Percentiles rank a stretch among this genome's conserved stretches.
These are phyloP conservation scores for Centroberyx gerrardi DNA, from an alignment of 2,797 vertebrate species.

Conservation along the genomic window DNA sequence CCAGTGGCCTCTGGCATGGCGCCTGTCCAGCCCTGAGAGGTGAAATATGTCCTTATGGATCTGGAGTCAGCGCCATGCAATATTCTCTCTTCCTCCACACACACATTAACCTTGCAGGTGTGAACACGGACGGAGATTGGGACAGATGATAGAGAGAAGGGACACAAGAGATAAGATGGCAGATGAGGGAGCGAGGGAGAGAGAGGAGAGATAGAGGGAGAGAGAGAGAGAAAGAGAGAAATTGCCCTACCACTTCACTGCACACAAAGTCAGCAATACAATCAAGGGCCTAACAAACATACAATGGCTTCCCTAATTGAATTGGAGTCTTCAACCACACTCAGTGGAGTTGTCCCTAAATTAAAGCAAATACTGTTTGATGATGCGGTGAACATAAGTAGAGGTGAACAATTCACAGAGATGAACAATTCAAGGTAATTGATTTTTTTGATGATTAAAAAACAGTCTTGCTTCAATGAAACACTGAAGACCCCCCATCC, in stretches of 20 bases:
- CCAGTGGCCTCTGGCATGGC: conserved; percentile 74
- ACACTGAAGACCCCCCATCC: conserved; percentile 41
- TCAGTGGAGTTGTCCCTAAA: background rate
- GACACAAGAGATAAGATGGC: conserved; percentile 34
- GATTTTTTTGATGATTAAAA: conserved; percentile 17
- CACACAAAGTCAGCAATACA: conserved; percentile 30
- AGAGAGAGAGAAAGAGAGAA: conserved; percentile 10
- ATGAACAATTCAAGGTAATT: conserved; percentile 12
- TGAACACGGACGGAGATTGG: conserved; percentile 61
- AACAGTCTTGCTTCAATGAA: conserved; percentile 43
- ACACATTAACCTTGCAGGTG: conserved; percentile 80
- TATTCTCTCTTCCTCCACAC: conserved; percentile 61
- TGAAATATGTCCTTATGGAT: conserved; percentile 82
- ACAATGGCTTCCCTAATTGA: conserved; percentile 2
- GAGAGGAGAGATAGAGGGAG: conserved; percentile 14
- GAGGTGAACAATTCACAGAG: background rate
- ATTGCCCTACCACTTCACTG: conserved; percentile 15
- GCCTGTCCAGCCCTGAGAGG: conserved; percentile 68
- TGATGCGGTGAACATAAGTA: background rate
- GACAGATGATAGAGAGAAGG: conserved; percentile 44
- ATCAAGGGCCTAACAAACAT: conserved; percentile 19
- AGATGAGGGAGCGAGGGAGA: conserved; percentile 6
- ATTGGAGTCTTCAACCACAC: background rate
- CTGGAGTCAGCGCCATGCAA: conserved; percentile 66
- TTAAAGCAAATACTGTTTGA: conserved; percentile 5